phyloP scores from a whole-genome alignment of 2,797 vertebrate species.

The Halcyon smyrnensis region DNA sequence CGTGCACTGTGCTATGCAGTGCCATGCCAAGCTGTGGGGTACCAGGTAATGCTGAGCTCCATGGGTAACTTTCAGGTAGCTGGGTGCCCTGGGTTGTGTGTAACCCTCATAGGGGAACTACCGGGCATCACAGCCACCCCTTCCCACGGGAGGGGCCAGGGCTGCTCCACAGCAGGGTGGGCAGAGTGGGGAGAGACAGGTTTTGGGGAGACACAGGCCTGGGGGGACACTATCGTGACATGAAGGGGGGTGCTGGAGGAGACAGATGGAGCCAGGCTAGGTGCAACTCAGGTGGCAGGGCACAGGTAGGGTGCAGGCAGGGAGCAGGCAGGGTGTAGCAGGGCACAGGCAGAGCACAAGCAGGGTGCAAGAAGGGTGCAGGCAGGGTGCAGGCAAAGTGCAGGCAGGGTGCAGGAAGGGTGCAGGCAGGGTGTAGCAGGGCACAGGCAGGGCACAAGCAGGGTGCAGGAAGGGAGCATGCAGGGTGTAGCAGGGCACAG shows the following conservation, averaged over 20 bases:
- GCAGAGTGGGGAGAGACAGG: neutral
- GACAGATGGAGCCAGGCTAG: neutral
- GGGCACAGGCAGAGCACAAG: neutral
- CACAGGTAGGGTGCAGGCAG: neutral
- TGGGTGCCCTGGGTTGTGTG: neutral
- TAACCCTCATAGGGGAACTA: neutral
- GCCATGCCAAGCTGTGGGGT: neutral
- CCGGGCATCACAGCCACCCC: accelerated
- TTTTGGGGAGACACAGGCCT: neutral
- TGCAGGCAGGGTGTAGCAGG: accelerated
- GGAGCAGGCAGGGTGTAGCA: accelerated
- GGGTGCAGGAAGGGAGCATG: accelerated
- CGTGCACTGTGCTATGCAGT: accelerated
- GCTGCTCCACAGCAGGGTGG: too few species aligned
- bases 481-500: neutral
- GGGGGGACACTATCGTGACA: neutral
- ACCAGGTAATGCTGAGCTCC: neutral
- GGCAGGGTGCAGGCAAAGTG: too few species aligned
- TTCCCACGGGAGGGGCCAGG: neutral
- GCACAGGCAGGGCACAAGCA: neutral
- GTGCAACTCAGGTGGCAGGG: neutral
- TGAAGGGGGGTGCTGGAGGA: neutral
- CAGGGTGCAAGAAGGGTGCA: too few species aligned
- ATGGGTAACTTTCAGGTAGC: neutral
- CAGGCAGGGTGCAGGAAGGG: neutral